These are phyloP conservation scores for Belonocnema kinseyi DNA, from an alignment of 1,140 invertebrate species.

Conservation along the genomic window DNA sequence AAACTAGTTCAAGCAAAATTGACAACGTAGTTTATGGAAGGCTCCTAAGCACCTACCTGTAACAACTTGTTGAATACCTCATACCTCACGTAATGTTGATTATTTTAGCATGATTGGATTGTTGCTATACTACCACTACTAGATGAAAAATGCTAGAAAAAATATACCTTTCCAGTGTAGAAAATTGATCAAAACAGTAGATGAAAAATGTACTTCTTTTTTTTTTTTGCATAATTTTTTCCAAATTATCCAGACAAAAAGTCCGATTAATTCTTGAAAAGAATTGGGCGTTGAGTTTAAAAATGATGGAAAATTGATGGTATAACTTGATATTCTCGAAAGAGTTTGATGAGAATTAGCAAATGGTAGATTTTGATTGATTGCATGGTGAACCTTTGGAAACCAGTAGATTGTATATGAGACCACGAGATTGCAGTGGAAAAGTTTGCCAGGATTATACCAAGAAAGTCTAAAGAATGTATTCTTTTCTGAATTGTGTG, in stretches of 20 bases:
- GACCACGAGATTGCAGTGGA: slow-evolving; percentile 1
- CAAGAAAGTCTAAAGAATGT: slow-evolving; percentile 32
- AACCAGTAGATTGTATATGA: slow-evolving; percentile 14
- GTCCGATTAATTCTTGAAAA: no score
- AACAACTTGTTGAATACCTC: slow-evolving; percentile 75
- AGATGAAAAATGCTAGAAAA: slow-evolving; percentile 2
- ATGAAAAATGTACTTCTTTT: slow-evolving; percentile 30
- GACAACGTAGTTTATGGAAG: no score
- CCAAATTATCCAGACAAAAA: no score
- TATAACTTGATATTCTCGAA: no score
- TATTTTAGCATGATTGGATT: slow-evolving; percentile 58
- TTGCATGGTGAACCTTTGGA: slow-evolving; percentile 8
- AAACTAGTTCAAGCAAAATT: no score
- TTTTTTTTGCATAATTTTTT: slow-evolving; percentile 37
- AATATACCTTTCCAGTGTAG: slow-evolving; percentile 44
- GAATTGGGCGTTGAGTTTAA: no score
- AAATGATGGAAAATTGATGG: no score
- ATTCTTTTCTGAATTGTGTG: slow-evolving; percentile 39
- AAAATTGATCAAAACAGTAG: slow-evolving; percentile 31
- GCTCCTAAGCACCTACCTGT: slow-evolving; percentile 60
- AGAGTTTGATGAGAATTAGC: no score
- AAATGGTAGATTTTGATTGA: background rate
- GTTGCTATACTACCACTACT: slow-evolving; percentile 38
- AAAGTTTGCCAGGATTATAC: slow-evolving; percentile 37
- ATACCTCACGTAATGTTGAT: slow-evolving; percentile 55